A percentile compares a stretch with the other conserved stretches of the same genome.
phyloP scores from a whole-genome alignment of 2,113 vertebrate genomes.

The Rhegmatorhina hoffmannsi region DNA sequence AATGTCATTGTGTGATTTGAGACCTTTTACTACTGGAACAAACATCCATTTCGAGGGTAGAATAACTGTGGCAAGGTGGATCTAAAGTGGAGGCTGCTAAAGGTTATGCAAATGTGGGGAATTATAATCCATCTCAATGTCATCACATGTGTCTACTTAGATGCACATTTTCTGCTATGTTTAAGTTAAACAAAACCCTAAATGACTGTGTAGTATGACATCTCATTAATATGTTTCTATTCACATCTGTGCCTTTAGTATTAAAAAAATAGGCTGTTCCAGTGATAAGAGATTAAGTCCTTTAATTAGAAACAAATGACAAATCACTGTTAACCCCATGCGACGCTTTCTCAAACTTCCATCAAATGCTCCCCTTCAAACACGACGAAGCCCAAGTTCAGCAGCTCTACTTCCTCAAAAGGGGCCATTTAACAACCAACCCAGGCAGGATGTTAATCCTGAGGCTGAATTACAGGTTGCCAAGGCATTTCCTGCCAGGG shows the following conservation, averaged over 20 bases:
- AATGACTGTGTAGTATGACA: slow-evolving; percentile 84
- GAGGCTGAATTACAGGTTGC: slow-evolving; percentile 98
- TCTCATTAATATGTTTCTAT: slow-evolving; percentile 87
- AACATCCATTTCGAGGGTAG: slow-evolving; percentile 40
- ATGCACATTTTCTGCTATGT: slow-evolving; percentile 84
- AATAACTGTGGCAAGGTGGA: slow-evolving; percentile 72
- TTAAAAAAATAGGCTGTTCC: slow-evolving; percentile 89
- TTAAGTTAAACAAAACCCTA: slow-evolving; percentile 87
- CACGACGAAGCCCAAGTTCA: slow-evolving; percentile 98
- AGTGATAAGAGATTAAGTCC: slow-evolving; percentile 94
- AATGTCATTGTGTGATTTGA: neutral
- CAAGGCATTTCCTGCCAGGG: slow-evolving; percentile 86
- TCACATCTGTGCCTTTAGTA: slow-evolving; percentile 86
- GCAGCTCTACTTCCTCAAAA: slow-evolving; percentile 97
- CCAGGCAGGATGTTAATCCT: slow-evolving; percentile 90
- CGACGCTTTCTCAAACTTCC: slow-evolving; percentile 85
- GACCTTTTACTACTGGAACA: neutral
- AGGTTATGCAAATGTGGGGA: slow-evolving; percentile 77
- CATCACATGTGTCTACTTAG: slow-evolving; percentile 79
- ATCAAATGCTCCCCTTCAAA: slow-evolving; percentile 88
- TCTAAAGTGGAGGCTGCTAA: slow-evolving; percentile 68
- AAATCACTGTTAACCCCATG: slow-evolving; percentile 97
- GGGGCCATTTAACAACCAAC: slow-evolving; percentile 95
- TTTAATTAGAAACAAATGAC: slow-evolving; percentile 94
- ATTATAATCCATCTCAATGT: slow-evolving; percentile 79